Conservation (phyloP, 2,797 vertebrate species). For the Botia almorhae region DNA sequence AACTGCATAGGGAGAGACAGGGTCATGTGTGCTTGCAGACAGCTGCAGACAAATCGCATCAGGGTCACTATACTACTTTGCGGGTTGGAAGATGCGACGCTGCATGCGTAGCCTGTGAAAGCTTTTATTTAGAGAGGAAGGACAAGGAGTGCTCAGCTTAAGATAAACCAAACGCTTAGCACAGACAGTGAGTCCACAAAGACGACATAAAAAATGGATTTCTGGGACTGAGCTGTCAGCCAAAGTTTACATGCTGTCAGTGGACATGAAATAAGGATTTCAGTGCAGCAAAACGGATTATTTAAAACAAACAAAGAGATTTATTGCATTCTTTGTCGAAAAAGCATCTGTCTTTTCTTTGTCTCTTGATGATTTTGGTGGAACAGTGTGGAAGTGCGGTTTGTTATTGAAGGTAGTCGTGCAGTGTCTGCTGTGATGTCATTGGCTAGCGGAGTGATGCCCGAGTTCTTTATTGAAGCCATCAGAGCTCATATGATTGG, state of each 20-base stretch:
- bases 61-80: conserved; percentile 10
- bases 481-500: conserved; percentile 22
- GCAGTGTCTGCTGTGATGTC: conserved; percentile 14
- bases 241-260: background rate
- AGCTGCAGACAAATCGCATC: conserved; percentile 50
- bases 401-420: conserved; percentile 19
- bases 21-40: conserved; percentile 65
- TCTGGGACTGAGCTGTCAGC: conserved; percentile 9
- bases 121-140: conserved; percentile 4
- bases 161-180: background rate
- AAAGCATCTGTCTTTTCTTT: background rate
- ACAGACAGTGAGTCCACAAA: background rate
- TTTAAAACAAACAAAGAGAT: conserved; percentile 8
- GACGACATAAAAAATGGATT: background rate
- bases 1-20: conserved; percentile 44
- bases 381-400: background rate
- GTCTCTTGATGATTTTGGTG: background rate
- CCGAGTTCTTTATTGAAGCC: conserved; percentile 5
- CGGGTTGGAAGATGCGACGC: conserved; percentile 1
- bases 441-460: conserved; percentile 19
- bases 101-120: background rate
- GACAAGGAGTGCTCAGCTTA: background rate
- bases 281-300: conserved; percentile 17
- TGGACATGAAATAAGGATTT: conserved; percentile 6
- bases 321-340: conserved; percentile 13